A percentile compares a stretch with the other conserved stretches of the same genome.
These are phyloP conservation scores for Rhinophrynus dorsalis DNA, from an alignment of 2,797 vertebrate species.

Conservation along the genomic window DNA sequence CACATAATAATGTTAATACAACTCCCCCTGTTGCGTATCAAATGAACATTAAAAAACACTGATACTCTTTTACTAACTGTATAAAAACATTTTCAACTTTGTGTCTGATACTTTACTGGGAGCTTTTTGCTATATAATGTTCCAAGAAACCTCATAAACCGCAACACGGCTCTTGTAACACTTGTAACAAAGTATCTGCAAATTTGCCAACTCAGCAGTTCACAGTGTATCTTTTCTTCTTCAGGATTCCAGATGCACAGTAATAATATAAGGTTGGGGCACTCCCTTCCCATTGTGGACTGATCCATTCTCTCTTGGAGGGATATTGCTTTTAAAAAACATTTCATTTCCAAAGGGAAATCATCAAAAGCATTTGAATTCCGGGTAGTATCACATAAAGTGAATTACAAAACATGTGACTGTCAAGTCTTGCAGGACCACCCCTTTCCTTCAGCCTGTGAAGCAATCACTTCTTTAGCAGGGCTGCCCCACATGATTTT, in stretches of 20 bases:
- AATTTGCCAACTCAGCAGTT: constrained; percentile 9
- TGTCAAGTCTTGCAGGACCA: too few species aligned
- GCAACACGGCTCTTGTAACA: too few species aligned
- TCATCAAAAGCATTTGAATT: not conserved
- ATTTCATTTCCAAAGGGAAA: not conserved
- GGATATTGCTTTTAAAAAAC: not conserved
- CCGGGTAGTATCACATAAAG: not conserved
- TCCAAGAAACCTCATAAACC: too few species aligned
- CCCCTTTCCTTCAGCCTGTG: not conserved
- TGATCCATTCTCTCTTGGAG: constrained; percentile 20
- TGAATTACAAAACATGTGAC: not conserved
- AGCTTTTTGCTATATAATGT: too few species aligned
- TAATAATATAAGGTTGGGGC: not conserved
- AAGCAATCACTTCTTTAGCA: not conserved
- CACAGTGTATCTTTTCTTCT: not conserved
- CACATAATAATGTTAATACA: too few species aligned
- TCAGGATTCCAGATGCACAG: constrained; percentile 1
- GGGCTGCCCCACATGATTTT: not conserved
- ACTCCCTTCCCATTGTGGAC: constrained; percentile 3
- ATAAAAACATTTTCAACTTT: too few species aligned
- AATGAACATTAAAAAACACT: too few species aligned
- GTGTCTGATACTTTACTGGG: too few species aligned
- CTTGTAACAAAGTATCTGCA: not conserved
- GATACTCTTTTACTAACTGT: too few species aligned
- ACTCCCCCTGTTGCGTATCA: too few species aligned